Percentiles rank a stretch among this genome's conserved stretches.
These are phyloP conservation scores for Burhinus oedicnemus DNA, from an alignment of 2,113 vertebrate species.

Conservation along the genomic window DNA sequence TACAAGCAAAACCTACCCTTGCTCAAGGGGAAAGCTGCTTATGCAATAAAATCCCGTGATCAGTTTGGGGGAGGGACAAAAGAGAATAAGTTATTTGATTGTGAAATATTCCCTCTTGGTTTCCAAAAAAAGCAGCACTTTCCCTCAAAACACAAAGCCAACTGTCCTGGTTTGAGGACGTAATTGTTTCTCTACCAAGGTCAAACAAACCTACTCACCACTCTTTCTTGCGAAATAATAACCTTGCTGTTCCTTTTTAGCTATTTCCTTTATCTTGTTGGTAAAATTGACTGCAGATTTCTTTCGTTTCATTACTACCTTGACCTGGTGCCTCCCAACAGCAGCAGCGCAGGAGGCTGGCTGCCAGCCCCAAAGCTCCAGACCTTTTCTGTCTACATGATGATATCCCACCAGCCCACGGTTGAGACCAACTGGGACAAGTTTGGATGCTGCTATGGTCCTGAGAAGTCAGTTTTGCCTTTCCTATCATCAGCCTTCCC, in stretches of 20 bases:
- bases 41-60: background rate
- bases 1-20: background rate
- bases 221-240: background rate
- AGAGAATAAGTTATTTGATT: constrained; percentile 31
- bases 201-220: background rate
- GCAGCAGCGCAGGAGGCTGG: background rate
- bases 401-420: accelerated
- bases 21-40: constrained; percentile 42
- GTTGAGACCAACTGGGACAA: background rate
- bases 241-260: background rate
- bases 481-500: background rate
- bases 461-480: background rate
- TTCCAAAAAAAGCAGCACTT: constrained; percentile 19
- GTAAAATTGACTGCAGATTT: background rate
- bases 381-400: background rate
- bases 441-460: background rate
- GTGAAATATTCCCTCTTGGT: constrained; percentile 18
- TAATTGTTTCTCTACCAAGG: background rate
- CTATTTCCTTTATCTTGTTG: background rate
- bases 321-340: background rate
- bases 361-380: background rate
- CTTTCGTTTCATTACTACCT: background rate
- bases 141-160: constrained; percentile 8
- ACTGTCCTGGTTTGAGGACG: background rate
- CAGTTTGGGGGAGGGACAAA: constrained; percentile 1